Conservation (phyloP, 2,113 vertebrate species). For the Catharus fuscescens region DNA sequence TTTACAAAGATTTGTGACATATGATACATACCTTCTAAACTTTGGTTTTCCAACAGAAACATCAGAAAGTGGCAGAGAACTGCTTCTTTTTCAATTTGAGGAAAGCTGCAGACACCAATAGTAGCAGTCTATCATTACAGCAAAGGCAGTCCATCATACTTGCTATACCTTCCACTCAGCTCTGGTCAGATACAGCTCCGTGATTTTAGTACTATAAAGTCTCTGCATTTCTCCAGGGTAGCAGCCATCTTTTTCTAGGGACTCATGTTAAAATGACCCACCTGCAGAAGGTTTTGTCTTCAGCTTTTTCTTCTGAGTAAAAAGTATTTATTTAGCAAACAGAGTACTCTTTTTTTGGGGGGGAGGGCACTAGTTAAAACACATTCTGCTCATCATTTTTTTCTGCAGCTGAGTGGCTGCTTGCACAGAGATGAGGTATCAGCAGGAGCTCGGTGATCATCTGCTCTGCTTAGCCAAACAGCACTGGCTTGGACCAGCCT, state of each 20-base stretch:
- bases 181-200: accelerated
- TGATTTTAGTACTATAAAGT: background rate
- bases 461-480: background rate
- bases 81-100: background rate
- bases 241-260: background rate
- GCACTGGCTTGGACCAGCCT: background rate
- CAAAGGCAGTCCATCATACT: background rate
- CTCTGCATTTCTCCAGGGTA: background rate
- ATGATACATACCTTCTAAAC: background rate
- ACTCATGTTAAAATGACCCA: background rate
- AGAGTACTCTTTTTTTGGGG: background rate
- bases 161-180: background rate
- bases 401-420: background rate
- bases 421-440: background rate
- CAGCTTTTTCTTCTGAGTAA: background rate
- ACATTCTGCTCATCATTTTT: background rate
- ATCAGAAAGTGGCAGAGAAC: background rate
- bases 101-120: background rate
- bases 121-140: background rate
- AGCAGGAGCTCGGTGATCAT: background rate
- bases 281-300: background rate
- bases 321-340: background rate
- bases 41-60: background rate
- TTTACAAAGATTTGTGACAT: background rate
- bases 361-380: background rate